Evolutionary conservation across 2,888 invertebrate species (phyloP).

Genomic region (Ophion ventricosus): DNA sequence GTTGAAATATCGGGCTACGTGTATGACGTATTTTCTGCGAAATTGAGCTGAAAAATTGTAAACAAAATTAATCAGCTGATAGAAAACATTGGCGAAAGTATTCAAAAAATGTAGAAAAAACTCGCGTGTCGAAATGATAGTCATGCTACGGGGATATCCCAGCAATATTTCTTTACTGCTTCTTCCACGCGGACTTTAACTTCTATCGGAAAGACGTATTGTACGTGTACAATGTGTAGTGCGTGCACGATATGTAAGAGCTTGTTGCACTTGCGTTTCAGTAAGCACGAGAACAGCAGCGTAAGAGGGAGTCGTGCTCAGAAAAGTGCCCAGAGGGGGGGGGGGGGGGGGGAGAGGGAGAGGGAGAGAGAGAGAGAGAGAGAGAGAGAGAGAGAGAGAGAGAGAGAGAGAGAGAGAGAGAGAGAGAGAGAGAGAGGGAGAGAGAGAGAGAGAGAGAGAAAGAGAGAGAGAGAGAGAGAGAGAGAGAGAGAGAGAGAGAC

Average conservation of each 20-base stretch:
- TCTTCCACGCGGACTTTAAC: neutral
- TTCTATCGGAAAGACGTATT: conserved; percentile 1
- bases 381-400: conserved; percentile 32
- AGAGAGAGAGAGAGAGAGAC: conserved; percentile 19
- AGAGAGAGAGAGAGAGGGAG: conserved; percentile 31
- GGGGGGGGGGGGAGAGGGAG: conserved; percentile 28
- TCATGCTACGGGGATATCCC: neutral
- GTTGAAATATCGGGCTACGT: too few species aligned
- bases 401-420: conserved; percentile 30
- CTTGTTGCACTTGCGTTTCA: conserved; percentile 59
- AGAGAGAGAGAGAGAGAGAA: conserved; percentile 31
- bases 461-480: conserved; percentile 32
- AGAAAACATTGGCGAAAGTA: neutral
- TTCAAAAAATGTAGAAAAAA: neutral
- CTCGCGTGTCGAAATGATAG: neutral
- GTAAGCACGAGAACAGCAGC: conserved; percentile 39
- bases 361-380: conserved; percentile 31
- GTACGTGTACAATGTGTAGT: neutral
- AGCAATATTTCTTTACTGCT: neutral
- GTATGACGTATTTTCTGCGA: too few species aligned
- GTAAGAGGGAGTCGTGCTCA: conserved; percentile 28
- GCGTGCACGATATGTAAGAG: conserved; percentile 36
- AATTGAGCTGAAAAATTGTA: too few species aligned
- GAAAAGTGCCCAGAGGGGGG: conserved; percentile 46
- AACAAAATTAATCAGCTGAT: too few species aligned